These are phyloP conservation scores for Alosa sapidissima DNA, from an alignment of 2,797 vertebrate genomes.

Conservation along the genomic window DNA sequence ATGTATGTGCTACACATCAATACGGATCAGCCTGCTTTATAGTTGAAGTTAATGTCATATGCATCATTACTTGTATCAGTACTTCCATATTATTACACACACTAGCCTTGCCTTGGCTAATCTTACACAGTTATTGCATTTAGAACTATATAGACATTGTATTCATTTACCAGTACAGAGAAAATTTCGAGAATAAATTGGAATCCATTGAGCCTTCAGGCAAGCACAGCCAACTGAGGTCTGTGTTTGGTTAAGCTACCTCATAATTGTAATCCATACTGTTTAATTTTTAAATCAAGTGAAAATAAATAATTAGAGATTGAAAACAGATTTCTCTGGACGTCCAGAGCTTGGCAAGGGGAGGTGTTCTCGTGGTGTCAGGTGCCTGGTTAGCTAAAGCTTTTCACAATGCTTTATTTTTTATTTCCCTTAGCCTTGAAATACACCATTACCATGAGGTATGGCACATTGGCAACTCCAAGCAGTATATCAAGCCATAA, in stretches of 20 bases:
- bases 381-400: not conserved
- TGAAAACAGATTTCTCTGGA: not conserved
- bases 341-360: not conserved
- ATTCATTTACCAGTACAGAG: not conserved
- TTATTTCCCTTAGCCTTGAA: not conserved
- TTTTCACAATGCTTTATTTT: conserved; percentile 1
- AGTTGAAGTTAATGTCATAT: not conserved
- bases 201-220: not conserved
- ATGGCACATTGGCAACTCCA: not conserved
- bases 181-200: not conserved
- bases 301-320: conserved; percentile 24
- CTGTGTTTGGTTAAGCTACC: conserved; percentile 22
- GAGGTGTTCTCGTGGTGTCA: conserved; percentile 2
- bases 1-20: not conserved
- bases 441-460: not conserved
- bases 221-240: not conserved
- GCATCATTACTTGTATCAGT: not conserved
- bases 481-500: not conserved
- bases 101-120: not conserved
- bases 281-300: conserved; percentile 22
- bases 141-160: not conserved
- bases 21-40: not conserved
- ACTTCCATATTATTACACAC: not conserved
- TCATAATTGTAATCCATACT: conserved; percentile 7
- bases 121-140: not conserved